Evolutionary conservation across 2,113 vertebrate genomes (phyloP).

Genomic region (Corythornis madagascariensis): DNA sequence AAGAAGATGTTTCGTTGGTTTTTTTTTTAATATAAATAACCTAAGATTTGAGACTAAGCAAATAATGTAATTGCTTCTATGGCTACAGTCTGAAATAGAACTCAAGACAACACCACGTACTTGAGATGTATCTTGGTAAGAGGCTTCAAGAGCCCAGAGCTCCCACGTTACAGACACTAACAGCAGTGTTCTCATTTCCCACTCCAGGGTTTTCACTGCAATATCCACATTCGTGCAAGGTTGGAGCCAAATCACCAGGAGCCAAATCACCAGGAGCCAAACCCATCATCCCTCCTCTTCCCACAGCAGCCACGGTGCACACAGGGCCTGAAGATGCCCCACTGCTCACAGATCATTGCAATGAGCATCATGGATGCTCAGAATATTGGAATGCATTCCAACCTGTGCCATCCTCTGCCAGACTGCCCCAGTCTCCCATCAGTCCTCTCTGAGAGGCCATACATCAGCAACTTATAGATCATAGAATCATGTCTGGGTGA

Average conservation of each 20-base stretch:
- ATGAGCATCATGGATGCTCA: neutral
- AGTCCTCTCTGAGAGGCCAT: neutral
- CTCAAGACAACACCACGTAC: accelerated
- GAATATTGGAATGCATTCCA: neutral
- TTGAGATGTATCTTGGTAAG: neutral
- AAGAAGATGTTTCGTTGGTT: neutral
- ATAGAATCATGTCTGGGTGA: no score
- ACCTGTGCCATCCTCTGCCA: neutral
- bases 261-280: neutral
- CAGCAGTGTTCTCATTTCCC: neutral
- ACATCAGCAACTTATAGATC: accelerated
- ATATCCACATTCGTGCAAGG: accelerated
- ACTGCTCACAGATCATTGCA: neutral
- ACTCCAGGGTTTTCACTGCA: neutral
- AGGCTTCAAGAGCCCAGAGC: neutral
- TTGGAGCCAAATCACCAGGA: neutral
- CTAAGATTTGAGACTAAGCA: neutral
- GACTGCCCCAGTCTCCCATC: neutral
- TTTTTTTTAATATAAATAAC: neutral
- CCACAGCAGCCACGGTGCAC: accelerated
- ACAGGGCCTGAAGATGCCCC: neutral
- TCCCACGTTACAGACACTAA: accelerated
- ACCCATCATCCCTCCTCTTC: accelerated
- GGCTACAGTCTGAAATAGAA: neutral
- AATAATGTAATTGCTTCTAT: neutral